phyloP scores from a whole-genome alignment of 2,113 vertebrate genomes.

The Ammodytes marinus region DNA sequence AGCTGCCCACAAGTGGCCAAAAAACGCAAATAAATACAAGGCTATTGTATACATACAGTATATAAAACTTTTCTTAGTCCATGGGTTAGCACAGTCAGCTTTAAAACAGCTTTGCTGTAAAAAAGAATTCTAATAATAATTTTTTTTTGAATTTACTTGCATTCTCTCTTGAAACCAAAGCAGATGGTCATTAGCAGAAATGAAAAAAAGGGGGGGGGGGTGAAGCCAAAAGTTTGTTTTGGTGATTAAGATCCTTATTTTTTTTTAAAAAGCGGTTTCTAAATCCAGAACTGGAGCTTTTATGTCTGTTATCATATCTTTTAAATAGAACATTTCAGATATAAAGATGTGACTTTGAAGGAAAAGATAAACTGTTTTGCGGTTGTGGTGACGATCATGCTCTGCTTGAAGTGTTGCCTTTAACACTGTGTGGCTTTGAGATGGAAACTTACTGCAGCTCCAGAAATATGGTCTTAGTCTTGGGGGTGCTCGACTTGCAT shows the following conservation, averaged over 20 bases:
- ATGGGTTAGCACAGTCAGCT: neutral
- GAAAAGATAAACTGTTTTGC: neutral
- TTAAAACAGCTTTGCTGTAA: neutral
- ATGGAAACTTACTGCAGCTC: slow-evolving; percentile 89
- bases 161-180: neutral
- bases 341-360: neutral
- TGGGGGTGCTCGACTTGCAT: slow-evolving; percentile 85
- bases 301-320: neutral
- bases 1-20: neutral
- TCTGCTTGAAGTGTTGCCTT: neutral
- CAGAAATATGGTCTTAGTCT: slow-evolving; percentile 90
- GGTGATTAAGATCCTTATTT: neutral
- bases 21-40: neutral
- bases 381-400: neutral
- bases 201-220: no score
- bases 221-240: neutral
- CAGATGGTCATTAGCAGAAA: slow-evolving; percentile 8
- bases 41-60: neutral
- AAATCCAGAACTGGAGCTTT: neutral
- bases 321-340: slow-evolving; percentile 4
- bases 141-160: neutral
- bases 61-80: neutral
- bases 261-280: neutral
- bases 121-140: no score
- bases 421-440: slow-evolving; percentile 1